These are phyloP conservation scores for Sylvicola cinctus DNA, from an alignment of 2,888 invertebrate genomes.

Conservation along the genomic window DNA sequence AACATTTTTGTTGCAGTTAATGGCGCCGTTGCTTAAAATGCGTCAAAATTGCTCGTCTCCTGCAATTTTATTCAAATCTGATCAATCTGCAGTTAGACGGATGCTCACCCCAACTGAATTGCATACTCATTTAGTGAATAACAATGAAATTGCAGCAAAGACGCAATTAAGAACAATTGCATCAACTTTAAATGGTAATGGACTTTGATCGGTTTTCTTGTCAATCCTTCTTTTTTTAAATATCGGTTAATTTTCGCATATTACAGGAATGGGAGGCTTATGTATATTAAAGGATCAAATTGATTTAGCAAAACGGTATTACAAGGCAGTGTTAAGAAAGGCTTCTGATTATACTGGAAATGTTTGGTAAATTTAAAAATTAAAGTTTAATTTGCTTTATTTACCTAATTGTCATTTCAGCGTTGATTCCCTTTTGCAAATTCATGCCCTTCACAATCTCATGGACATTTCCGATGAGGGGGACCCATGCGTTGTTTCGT, in stretches of 20 bases:
- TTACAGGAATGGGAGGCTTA: conserved; percentile 37
- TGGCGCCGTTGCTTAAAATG: conserved; percentile 40
- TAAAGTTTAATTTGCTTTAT: neutral
- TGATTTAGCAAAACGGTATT: conserved; percentile 33
- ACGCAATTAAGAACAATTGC: conserved; percentile 38
- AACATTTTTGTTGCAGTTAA: conserved; percentile 3
- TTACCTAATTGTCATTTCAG: conserved; percentile 15
- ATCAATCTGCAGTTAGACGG: conserved; percentile 29
- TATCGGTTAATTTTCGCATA: neutral
- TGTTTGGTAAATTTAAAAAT: conserved; percentile 15
- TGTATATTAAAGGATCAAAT: conserved; percentile 32
- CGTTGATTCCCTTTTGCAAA: conserved; percentile 41
- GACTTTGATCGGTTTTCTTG: neutral
- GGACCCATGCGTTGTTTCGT: neutral
- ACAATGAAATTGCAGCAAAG: conserved; percentile 36
- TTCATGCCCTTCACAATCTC: conserved; percentile 47
- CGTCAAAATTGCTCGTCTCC: conserved; percentile 55
- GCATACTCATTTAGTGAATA: conserved; percentile 38
- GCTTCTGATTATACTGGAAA: conserved; percentile 16
- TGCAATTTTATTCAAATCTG: conserved; percentile 31
- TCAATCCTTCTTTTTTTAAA: no score
- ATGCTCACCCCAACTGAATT: conserved; percentile 41
- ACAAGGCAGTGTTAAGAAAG: conserved; percentile 36
- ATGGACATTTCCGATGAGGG: conserved; percentile 18
- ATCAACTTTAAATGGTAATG: conserved; percentile 39